These are phyloP conservation scores for Cygnus buccinator DNA, from an alignment of 2,113 vertebrate genomes.

Conservation along the genomic window DNA sequence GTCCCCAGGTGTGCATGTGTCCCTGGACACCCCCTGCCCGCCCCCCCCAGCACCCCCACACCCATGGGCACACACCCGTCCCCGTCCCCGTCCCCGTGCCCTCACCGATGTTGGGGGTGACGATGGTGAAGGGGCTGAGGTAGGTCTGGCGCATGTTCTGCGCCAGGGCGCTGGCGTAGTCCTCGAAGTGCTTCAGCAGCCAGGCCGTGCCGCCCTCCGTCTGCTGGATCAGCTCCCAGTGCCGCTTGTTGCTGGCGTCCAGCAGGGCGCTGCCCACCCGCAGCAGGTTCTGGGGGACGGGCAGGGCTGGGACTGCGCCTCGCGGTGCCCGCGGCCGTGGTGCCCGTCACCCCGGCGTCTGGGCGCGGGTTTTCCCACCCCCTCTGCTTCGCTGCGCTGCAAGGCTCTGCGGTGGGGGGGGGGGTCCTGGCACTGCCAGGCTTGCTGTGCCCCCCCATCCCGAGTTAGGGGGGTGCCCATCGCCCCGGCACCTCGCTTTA, in stretches of 20 bases:
- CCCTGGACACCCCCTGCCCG: neutral
- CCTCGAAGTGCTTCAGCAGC: slow-evolving; percentile 88
- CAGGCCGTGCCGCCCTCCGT: slow-evolving; percentile 89
- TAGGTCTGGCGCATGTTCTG: slow-evolving; percentile 98
- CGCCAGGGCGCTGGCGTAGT: slow-evolving; percentile 90
- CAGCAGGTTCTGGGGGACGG: slow-evolving; percentile 84
- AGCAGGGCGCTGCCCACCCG: slow-evolving; percentile 91
- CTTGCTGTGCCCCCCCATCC: neutral
- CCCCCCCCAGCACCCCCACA: neutral
- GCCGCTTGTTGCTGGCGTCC: slow-evolving; percentile 81
- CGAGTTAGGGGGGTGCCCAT: neutral
- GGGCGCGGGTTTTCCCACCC: neutral
- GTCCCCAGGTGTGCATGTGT: neutral
- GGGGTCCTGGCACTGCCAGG: rapidly evolving
- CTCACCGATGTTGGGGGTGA: slow-evolving; percentile 95
- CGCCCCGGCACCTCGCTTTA: neutral
- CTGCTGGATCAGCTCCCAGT: slow-evolving; percentile 96
- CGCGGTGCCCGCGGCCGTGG: no score
- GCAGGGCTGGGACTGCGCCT: neutral
- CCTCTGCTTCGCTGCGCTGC: neutral
- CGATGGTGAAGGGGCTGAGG: slow-evolving; percentile 94
- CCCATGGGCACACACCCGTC: no score
- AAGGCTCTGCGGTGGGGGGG: neutral
- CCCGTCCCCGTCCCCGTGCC: neutral
- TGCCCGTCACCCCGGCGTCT: neutral